Evolutionary conservation across 2,797 vertebrate species (phyloP).

Genomic region (Aselliscus stoliczkanus): DNA sequence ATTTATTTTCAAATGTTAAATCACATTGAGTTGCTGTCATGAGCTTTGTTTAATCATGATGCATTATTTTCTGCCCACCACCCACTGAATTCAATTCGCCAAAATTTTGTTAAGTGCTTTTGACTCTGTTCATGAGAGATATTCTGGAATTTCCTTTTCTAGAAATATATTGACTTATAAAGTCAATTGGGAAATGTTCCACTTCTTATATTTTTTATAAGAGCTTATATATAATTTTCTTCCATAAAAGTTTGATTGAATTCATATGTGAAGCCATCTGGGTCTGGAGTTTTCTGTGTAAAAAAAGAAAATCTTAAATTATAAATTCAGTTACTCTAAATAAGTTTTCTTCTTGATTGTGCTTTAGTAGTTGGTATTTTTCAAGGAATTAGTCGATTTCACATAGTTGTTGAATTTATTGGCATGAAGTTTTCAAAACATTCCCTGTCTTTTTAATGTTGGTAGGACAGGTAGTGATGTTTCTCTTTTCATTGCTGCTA

Average conservation of each 20-base stretch:
- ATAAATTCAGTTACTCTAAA: neutral
- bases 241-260: neutral
- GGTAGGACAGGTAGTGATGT: neutral
- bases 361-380: neutral
- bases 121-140: neutral
- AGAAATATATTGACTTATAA: neutral
- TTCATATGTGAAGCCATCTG: neutral
- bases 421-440: neutral
- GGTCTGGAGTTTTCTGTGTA: neutral
- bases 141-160: neutral
- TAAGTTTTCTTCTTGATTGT: neutral
- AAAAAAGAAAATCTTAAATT: neutral
- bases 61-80: neutral
- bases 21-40: neutral
- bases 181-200: neutral
- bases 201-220: neutral
- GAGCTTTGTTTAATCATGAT: neutral
- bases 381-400: neutral
- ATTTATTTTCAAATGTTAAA: neutral
- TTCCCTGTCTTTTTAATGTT: neutral
- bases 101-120: neutral
- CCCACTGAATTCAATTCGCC: neutral
- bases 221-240: neutral
- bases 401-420: neutral
- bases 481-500: neutral